Conservation (phyloP, 2,888 invertebrate genomes). For the Platerodrilus igneus region DNA sequence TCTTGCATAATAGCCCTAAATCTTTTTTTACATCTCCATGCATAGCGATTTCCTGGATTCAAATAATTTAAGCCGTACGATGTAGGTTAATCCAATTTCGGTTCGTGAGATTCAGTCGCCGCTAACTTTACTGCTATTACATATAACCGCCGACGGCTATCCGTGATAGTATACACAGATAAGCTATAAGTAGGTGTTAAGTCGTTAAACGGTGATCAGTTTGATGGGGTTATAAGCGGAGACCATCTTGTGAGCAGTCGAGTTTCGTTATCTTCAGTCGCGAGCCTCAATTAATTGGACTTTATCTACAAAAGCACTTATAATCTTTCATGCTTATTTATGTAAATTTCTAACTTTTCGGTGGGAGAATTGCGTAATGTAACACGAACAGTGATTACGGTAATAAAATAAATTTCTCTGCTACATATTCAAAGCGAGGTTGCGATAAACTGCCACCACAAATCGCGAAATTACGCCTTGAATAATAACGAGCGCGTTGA, state of each 20-base stretch:
- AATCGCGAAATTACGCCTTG: slow-evolving; percentile 36
- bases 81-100: slow-evolving; percentile 24
- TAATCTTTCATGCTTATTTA: no score
- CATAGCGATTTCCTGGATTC: slow-evolving; percentile 23
- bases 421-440: slow-evolving; percentile 25
- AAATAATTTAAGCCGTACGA: slow-evolving; percentile 9
- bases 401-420: slow-evolving; percentile 28
- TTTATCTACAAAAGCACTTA: no score
- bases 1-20: slow-evolving; percentile 33
- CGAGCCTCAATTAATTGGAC: slow-evolving; percentile 27
- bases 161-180: slow-evolving; percentile 27
- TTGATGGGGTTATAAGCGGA: no score
- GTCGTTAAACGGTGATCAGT: slow-evolving; percentile 29
- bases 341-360: no score
- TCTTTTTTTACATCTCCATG: slow-evolving; percentile 32
- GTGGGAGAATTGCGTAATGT: no score
- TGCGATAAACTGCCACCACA: slow-evolving; percentile 34
- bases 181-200: slow-evolving; percentile 30
- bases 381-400: no score
- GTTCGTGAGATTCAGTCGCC: no score
- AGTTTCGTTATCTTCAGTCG: slow-evolving; percentile 19
- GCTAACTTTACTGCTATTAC: no score
- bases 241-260: slow-evolving; percentile 12
- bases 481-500: slow-evolving; percentile 34
- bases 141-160: slow-evolving; percentile 15